These are phyloP conservation scores for Calyptomena viridis DNA, from an alignment of 2,113 vertebrate genomes.

Conservation along the genomic window DNA sequence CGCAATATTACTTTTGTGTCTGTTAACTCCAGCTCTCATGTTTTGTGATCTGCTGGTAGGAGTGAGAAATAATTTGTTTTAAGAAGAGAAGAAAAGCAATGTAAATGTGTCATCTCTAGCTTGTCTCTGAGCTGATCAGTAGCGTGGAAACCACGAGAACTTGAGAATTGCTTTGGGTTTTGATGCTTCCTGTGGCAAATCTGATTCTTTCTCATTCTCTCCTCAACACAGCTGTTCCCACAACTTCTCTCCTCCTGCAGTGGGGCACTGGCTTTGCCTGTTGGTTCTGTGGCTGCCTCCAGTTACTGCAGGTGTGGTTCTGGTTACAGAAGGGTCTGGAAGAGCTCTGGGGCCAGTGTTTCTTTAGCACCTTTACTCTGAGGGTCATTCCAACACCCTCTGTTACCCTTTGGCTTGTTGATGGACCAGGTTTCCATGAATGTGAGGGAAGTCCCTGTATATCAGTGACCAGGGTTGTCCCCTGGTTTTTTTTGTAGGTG, in stretches of 20 bases:
- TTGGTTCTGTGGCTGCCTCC: not conserved
- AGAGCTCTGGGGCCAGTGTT: not conserved
- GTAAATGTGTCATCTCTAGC: not conserved
- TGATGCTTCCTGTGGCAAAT: not conserved
- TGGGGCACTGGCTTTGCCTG: not conserved
- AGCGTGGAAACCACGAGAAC: not conserved
- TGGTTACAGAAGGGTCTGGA: not conserved
- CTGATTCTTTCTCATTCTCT: not conserved
- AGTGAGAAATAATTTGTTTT: slow-evolving; percentile 21
- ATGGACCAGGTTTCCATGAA: not conserved
- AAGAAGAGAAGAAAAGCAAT: not conserved
- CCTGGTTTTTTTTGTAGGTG: not conserved
- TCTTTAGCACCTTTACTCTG: not conserved
- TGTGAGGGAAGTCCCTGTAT: not conserved
- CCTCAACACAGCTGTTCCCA: not conserved
- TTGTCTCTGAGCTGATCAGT: not conserved
- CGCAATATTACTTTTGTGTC: not conserved
- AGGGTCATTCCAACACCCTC: not conserved
- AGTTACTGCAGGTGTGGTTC: not conserved
- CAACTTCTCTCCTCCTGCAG: not conserved
- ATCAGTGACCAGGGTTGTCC: not conserved
- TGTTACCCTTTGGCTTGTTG: not conserved
- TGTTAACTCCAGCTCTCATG: not conserved
- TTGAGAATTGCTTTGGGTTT: slow-evolving; percentile 35
- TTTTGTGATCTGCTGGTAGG: not conserved